phyloP scores from a whole-genome alignment of 2,888 invertebrate species.

The Leistus spinibarbis region DNA sequence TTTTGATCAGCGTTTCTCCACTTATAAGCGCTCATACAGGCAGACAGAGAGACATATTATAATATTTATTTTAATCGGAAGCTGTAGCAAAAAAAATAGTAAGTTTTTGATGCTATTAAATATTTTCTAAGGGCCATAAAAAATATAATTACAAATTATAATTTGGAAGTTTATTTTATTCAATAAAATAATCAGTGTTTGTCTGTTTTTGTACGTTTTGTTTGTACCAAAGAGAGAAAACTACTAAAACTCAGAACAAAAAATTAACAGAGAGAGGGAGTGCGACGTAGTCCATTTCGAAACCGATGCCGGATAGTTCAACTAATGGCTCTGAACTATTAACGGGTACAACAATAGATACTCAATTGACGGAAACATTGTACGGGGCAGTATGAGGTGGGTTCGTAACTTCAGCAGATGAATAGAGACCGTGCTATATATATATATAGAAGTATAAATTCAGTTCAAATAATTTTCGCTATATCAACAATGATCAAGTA shows the following conservation, averaged over 20 bases:
- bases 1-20: too few species aligned
- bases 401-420: slow-evolving; percentile 19
- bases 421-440: slow-evolving; percentile 1
- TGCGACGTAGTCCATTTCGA: neutral
- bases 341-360: slow-evolving; percentile 30
- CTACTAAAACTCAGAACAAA: neutral
- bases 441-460: too few species aligned
- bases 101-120: too few species aligned
- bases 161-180: too few species aligned
- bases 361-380: slow-evolving; percentile 30
- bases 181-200: too few species aligned
- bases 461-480: neutral
- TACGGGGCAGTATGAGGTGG: neutral
- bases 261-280: neutral
- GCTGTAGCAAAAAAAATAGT: too few species aligned
- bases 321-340: slow-evolving; percentile 36
- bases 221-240: neutral
- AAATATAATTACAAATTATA: too few species aligned
- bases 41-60: too few species aligned
- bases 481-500: slow-evolving; percentile 33
- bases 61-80: too few species aligned
- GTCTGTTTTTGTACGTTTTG: neutral
- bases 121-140: too few species aligned
- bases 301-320: slow-evolving; percentile 36
- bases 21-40: too few species aligned